Evolutionary conservation across 2,888 invertebrate species (phyloP).

Genomic region (Laspeyria flexula): DNA sequence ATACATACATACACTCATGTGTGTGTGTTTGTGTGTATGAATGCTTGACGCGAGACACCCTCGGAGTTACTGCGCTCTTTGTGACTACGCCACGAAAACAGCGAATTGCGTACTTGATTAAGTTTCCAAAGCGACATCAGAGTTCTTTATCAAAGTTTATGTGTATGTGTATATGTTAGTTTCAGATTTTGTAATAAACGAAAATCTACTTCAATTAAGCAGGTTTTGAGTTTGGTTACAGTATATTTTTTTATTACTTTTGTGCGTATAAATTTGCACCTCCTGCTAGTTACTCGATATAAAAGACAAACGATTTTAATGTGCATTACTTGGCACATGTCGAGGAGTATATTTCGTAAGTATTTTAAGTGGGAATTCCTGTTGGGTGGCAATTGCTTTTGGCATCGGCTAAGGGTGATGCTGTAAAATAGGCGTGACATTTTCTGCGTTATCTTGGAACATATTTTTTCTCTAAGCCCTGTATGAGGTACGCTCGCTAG

Average conservation of each 20-base stretch:
- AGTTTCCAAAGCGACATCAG: too few relatives aligned
- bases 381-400: slow-evolving; percentile 14
- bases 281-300: too few relatives aligned
- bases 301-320: neutral
- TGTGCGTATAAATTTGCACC: too few relatives aligned
- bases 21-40: slow-evolving; percentile 31
- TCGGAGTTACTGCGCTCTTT: slow-evolving; percentile 60
- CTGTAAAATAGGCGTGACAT: slow-evolving; percentile 11
- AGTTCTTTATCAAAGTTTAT: too few relatives aligned
- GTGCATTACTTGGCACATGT: neutral
- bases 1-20: slow-evolving; percentile 25
- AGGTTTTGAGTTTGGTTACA: too few relatives aligned
- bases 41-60: slow-evolving; percentile 31
- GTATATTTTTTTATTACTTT: too few relatives aligned
- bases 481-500: neutral
- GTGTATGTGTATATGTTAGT: too few relatives aligned
- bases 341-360: neutral
- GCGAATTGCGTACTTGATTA: slow-evolving; percentile 34
- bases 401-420: slow-evolving; percentile 9
- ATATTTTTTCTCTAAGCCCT: neutral
- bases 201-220: too few relatives aligned
- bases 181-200: too few relatives aligned
- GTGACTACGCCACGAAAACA: slow-evolving; percentile 47
- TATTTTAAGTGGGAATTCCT: slow-evolving; percentile 14
- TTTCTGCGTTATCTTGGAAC: neutral